These are phyloP conservation scores for Geodia barretti DNA, from an alignment of 37 sponge, comb jelly and placozoan species.

Conservation along the genomic window DNA sequence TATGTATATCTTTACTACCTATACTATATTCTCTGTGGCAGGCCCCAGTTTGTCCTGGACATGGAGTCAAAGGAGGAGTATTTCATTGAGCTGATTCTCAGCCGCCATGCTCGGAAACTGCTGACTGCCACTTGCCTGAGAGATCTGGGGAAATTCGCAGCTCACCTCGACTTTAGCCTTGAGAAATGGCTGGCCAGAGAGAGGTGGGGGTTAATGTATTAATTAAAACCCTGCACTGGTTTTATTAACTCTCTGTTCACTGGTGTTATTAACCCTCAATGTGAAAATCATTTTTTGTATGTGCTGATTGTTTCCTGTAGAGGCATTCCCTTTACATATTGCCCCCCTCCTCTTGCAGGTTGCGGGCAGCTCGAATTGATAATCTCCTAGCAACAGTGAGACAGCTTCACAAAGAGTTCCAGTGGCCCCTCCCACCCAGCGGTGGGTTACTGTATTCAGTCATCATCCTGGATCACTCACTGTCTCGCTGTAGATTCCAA, in stretches of 20 bases:
- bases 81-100: constrained; percentile 86
- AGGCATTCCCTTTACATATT: background rate
- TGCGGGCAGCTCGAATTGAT: constrained; percentile 68
- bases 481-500: background rate
- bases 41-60: constrained; percentile 89
- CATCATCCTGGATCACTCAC: too few relatives aligned
- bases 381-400: constrained; percentile 37
- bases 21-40: constrained; percentile 1
- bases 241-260: too few relatives aligned
- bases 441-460: too few relatives aligned
- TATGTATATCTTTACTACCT: background rate
- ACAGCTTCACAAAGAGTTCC: constrained; percentile 61
- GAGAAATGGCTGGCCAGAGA: constrained; percentile 80
- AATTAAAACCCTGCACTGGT: too few relatives aligned
- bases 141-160: constrained; percentile 86
- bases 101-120: constrained; percentile 86
- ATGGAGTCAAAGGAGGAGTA: constrained; percentile 79
- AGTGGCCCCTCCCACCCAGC: constrained; percentile 66
- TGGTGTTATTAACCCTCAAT: too few relatives aligned
- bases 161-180: constrained; percentile 83
- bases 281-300: too few relatives aligned
- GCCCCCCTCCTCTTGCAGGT: background rate
- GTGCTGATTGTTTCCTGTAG: too few relatives aligned
- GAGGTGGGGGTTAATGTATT: constrained; percentile 52
- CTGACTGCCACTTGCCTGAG: constrained; percentile 47